phyloP scores from a whole-genome alignment of 2,113 vertebrate genomes.

The Strigops habroptila region DNA sequence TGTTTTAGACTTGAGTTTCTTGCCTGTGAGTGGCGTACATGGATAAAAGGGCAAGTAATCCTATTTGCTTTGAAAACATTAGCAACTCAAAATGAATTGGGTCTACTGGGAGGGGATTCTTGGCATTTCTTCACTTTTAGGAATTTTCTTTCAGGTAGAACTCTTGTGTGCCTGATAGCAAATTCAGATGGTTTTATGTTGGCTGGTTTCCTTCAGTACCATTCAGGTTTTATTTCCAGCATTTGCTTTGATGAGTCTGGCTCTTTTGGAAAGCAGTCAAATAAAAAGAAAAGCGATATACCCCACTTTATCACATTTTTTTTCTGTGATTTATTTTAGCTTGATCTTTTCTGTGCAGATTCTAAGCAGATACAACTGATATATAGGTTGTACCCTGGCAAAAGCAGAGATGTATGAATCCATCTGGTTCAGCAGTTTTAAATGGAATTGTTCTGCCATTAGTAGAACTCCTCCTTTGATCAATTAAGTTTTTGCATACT shows the following conservation, averaged over 20 bases:
- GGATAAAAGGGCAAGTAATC: not conserved
- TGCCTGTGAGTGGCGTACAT: not conserved
- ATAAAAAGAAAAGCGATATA: not conserved
- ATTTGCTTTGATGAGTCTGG: slow-evolving; percentile 14
- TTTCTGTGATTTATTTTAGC: not conserved
- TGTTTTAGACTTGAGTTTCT: not conserved
- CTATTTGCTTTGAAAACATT: not conserved
- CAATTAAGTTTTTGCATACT: not conserved
- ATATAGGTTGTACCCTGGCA: not conserved
- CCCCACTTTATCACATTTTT: not conserved
- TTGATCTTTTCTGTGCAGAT: not conserved
- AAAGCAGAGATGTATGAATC: not conserved
- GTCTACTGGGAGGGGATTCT: not conserved
- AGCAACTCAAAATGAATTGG: not conserved
- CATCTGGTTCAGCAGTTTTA: not conserved
- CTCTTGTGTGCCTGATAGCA: not conserved
- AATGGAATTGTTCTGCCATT: not conserved
- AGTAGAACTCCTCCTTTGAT: not conserved
- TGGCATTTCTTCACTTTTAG: not conserved
- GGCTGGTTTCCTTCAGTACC: not conserved
- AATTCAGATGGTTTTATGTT: slow-evolving; percentile 24
- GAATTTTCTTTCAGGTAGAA: not conserved
- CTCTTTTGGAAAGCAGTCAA: slow-evolving; percentile 6
- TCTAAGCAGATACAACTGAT: not conserved
- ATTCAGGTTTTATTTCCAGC: slow-evolving; percentile 16